These are phyloP conservation scores for Asobara japonica DNA, from an alignment of 1,140 invertebrate genomes.

Conservation along the genomic window DNA sequence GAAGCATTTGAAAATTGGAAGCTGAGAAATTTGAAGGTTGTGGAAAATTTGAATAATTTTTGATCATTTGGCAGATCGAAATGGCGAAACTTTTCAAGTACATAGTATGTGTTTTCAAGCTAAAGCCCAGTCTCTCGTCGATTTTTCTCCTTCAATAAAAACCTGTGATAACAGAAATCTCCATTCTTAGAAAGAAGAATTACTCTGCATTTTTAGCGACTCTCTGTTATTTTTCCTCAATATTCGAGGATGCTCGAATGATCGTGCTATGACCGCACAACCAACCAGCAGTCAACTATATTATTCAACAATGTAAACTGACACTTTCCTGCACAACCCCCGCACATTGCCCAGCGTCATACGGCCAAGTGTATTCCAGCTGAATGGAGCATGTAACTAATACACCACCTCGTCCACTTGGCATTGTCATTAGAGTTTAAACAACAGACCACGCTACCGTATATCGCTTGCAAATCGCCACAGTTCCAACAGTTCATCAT, in stretches of 20 bases:
- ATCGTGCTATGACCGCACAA: not conserved
- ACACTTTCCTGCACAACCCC: slow-evolving; percentile 41
- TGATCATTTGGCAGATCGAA: too few relatives aligned
- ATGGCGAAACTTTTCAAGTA: too few relatives aligned
- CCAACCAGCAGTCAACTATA: slow-evolving; percentile 47
- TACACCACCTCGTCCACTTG: slow-evolving; percentile 33
- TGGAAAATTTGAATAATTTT: too few relatives aligned
- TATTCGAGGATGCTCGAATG: slow-evolving; percentile 4
- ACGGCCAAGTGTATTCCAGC: slow-evolving; percentile 26
- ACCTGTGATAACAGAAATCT: too few relatives aligned
- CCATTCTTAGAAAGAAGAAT: too few relatives aligned
- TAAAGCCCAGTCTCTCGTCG: too few relatives aligned
- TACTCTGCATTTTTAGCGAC: not conserved
- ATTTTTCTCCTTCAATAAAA: too few relatives aligned
- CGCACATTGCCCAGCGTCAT: slow-evolving; percentile 41
- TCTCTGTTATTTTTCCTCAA: not conserved
- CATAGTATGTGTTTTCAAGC: too few relatives aligned
- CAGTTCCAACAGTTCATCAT: slow-evolving; percentile 16
- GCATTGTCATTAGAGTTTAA: slow-evolving; percentile 63
- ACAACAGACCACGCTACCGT: slow-evolving; percentile 48
- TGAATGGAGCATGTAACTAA: slow-evolving; percentile 34
- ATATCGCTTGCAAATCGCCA: slow-evolving; percentile 18
- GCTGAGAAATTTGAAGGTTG: too few relatives aligned
- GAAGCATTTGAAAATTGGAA: too few relatives aligned
- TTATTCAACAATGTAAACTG: slow-evolving; percentile 59